phyloP scores from a whole-genome alignment of 2,888 invertebrate species.

The Melanophora roralis region DNA sequence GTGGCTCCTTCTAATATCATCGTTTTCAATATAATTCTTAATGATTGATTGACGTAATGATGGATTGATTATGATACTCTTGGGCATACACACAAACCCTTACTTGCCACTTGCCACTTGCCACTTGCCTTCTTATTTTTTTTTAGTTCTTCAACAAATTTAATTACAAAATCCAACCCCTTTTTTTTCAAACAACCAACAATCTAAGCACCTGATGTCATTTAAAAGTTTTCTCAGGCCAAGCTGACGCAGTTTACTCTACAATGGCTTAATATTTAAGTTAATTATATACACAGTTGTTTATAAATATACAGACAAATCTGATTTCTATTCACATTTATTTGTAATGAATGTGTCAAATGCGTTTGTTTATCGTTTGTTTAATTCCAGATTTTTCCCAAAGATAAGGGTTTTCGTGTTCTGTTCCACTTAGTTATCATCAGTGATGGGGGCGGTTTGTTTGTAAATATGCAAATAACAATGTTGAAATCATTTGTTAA shows the following conservation, averaged over 20 bases:
- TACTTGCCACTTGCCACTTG: too few species aligned
- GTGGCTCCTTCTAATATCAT: too few species aligned
- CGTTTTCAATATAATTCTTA: not conserved
- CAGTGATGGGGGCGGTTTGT: slow-evolving; percentile 58
- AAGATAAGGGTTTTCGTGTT: slow-evolving; percentile 24
- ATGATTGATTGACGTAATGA: slow-evolving; percentile 54
- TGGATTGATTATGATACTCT: slow-evolving; percentile 44
- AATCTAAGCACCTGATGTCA: slow-evolving; percentile 4
- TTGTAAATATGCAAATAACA: slow-evolving; percentile 26
- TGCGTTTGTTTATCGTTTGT: slow-evolving; percentile 42
- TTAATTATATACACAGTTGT: too few species aligned
- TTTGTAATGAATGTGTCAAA: slow-evolving; percentile 47
- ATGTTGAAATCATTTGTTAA: slow-evolving; percentile 35
- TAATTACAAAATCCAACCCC: slow-evolving; percentile 10
- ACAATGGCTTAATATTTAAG: not conserved
- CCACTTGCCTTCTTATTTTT: too few species aligned
- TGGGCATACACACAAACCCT: too few species aligned
- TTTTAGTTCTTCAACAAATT: slow-evolving; percentile 6
- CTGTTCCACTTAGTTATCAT: slow-evolving; percentile 40
- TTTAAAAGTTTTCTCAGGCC: not conserved
- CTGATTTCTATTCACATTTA: not conserved
- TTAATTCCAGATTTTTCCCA: slow-evolving; percentile 50
- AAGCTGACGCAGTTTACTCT: not conserved
- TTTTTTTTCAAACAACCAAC: not conserved
- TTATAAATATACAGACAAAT: not conserved